Conservation (phyloP, 2,797 vertebrate genomes). For the Myripristis murdjan region DNA sequence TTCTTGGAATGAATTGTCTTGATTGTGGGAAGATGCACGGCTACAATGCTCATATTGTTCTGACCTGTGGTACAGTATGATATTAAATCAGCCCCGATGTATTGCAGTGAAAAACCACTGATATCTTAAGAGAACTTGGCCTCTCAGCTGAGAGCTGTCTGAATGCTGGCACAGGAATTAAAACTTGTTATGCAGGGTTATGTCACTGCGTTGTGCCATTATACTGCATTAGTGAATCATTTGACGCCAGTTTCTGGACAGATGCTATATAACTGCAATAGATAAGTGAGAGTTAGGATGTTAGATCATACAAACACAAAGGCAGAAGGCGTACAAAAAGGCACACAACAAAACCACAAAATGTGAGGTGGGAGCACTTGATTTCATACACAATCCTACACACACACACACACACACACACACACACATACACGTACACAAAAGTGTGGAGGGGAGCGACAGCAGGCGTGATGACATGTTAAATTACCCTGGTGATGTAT, state of each 20-base stretch:
- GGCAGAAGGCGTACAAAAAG: neutral
- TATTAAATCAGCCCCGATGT: too few species aligned
- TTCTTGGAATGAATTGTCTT: constrained; percentile 9
- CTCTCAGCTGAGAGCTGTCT: constrained; percentile 1
- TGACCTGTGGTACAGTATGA: too few species aligned
- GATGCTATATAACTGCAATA: constrained; percentile 7
- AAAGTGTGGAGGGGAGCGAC: constrained; percentile 84
- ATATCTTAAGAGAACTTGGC: neutral
- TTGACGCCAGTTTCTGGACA: constrained; percentile 8
- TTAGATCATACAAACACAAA: constrained; percentile 47
- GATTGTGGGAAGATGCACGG: neutral
- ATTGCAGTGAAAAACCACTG: neutral
- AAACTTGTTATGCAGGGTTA: constrained; percentile 3
- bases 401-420: constrained; percentile 35
- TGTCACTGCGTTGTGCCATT: constrained; percentile 1
- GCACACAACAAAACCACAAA: constrained; percentile 27
- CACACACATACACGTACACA: constrained; percentile 43
- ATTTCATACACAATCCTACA: constrained; percentile 27
- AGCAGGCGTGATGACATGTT: constrained; percentile 98
- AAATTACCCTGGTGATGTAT: constrained; percentile 99
- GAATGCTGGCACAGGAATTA: constrained; percentile 4
- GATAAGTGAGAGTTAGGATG: constrained; percentile 33
- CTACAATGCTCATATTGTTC: neutral
- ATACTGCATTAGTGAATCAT: constrained; percentile 1
- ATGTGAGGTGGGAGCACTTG: constrained; percentile 47